Conservation (phyloP, 1,140 invertebrate genomes). For the Cheumatopsyche charites region DNA sequence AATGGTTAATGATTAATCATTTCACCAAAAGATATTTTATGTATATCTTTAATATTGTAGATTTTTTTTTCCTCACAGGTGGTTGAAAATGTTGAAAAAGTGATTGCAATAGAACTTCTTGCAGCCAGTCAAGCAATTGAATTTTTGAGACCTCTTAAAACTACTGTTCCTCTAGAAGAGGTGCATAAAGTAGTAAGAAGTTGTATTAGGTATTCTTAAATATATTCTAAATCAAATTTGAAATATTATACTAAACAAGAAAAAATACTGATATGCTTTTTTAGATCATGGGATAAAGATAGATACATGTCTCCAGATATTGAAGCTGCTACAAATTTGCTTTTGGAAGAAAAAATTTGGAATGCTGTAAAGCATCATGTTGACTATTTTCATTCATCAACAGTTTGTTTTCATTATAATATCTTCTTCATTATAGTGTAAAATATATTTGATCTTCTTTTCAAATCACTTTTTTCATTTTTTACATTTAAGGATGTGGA, state of each 20-base stretch:
- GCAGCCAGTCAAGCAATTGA: slow-evolving; percentile 78
- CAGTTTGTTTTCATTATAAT: slow-evolving; percentile 48
- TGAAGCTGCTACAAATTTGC: slow-evolving; percentile 64
- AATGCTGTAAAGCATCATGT: slow-evolving; percentile 58
- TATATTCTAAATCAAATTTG: neutral
- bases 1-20: slow-evolving; percentile 48
- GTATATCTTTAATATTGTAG: too few species aligned
- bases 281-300: slow-evolving; percentile 70
- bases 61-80: slow-evolving; percentile 53
- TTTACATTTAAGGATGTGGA: slow-evolving; percentile 56
- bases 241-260: slow-evolving; percentile 9
- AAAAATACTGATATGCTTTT: neutral
- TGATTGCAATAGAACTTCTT: slow-evolving; percentile 75
- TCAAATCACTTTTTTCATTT: slow-evolving; percentile 32
- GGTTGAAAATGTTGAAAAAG: slow-evolving; percentile 72
- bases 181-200: slow-evolving; percentile 70
- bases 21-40: too few species aligned
- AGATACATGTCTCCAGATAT: slow-evolving; percentile 74
- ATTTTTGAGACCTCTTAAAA: slow-evolving; percentile 73
- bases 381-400: slow-evolving; percentile 57
- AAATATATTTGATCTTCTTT: neutral
- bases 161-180: slow-evolving; percentile 72
- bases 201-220: slow-evolving; percentile 56
- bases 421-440: neutral
- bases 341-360: slow-evolving; percentile 68